Evolutionary conservation across 1,140 invertebrate species (phyloP), one percentile per base, ranked within the genome.

Genomic region (Protaetia brevitarsis): DNA sequence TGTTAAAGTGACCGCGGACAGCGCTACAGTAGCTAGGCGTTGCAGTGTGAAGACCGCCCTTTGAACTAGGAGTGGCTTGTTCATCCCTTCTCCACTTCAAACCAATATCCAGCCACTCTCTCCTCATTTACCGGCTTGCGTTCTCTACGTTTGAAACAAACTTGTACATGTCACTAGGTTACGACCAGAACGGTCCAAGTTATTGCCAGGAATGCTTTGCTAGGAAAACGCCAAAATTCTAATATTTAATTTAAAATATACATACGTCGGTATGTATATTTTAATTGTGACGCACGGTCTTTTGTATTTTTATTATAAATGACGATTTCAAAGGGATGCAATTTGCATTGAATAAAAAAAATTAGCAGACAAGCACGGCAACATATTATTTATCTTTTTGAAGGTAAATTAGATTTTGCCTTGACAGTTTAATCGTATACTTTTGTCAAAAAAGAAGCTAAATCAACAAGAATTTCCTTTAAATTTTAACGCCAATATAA

Each of bases 11-110:
- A 66, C 67, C 67, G 67, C 26, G 23, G 30, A 37, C 19, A 28
- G 67, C 67, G 63, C 67, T 37, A 68, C 58, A 66, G 64, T 68
- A 66, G 45, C 67, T 37, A 68, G 67, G 67, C 67, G 67, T 68
- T 66, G 26, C 67, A 61, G 28, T 63, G 58, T 36, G 45, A 41
- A 65, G 67, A 65, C 67, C 67, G 67, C 67, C 67, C 67, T 68
- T 68, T 65, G 63, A 68, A 68, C 67, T 62, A 68, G 67, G 67
- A 68, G 67, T 68, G 67, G 67, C 67, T 68, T 68, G 51, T 41
- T 34, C 58, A 36, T 36, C 60, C 60, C 60, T 59, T 59, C 60
- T 62, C 29, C 60, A 62, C 30, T 62, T 31, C 19, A 62, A 62
- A 36, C 60, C 16, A 62, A 29, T 62, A 29, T 23, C 60, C 60